phyloP scores from a whole-genome alignment of 2,888 invertebrate species.

The Tiphia femorata region DNA sequence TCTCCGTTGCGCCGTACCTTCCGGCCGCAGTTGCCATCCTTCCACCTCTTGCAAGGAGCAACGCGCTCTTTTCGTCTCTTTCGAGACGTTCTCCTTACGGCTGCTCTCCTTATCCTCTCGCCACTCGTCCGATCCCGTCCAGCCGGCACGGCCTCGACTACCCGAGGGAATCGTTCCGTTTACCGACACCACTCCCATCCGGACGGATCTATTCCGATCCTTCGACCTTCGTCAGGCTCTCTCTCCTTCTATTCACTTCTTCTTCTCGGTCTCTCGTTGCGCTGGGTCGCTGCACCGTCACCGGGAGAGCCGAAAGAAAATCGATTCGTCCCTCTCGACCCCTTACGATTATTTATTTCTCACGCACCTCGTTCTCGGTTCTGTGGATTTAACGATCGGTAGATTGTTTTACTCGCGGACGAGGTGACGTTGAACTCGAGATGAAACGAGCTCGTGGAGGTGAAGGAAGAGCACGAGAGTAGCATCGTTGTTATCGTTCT shows the following conservation, averaged over 20 bases:
- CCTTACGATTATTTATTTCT: no score
- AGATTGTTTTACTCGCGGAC: no score
- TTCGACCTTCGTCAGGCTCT: conserved; percentile 18
- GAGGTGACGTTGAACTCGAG: no score
- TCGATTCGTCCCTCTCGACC: no score
- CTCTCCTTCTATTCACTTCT: neutral
- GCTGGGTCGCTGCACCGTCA: no score
- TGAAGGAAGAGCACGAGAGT: no score
- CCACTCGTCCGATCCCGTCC: neutral
- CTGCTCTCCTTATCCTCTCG: conserved; percentile 8
- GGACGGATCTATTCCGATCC: conserved; percentile 21
- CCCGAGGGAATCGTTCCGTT: conserved; percentile 14
- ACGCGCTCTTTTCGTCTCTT: neutral
- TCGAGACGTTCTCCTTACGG: neutral
- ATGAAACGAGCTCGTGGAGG: no score
- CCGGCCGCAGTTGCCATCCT: conserved; percentile 10
- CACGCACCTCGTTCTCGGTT: no score
- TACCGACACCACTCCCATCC: conserved; percentile 36
- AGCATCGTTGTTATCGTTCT: no score
- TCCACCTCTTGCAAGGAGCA: neutral
- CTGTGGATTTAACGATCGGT: no score
- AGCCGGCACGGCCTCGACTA: conserved; percentile 18
- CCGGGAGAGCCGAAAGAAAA: no score
- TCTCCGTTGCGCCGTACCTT: conserved; percentile 59
- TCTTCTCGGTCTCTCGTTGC: neutral